A percentile compares a stretch with the other conserved stretches of the same genome.
These are phyloP conservation scores for Notospermus geniculatus DNA, from an alignment of 1,140 invertebrate species.

Conservation along the genomic window DNA sequence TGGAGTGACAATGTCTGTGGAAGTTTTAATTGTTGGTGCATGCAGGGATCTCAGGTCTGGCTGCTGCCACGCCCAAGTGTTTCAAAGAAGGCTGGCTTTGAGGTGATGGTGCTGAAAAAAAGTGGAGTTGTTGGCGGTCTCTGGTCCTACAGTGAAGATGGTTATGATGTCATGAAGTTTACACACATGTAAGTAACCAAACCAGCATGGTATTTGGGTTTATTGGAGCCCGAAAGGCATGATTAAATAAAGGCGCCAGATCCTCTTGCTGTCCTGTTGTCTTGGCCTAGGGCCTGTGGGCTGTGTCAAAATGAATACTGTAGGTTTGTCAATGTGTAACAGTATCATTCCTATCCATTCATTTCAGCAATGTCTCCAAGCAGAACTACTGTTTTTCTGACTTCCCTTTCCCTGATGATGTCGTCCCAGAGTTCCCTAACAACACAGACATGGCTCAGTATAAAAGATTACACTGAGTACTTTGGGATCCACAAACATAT, in stretches of 20 bases:
- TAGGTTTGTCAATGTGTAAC: background rate
- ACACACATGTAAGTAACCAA: conserved; percentile 49
- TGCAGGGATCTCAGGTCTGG: conserved; percentile 50
- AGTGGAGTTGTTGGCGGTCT: conserved; percentile 48
- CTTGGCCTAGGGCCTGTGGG: no score
- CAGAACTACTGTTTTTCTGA: conserved; percentile 54
- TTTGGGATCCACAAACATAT: conserved; percentile 39
- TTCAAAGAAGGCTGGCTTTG: conserved; percentile 40
- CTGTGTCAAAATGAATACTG: background rate
- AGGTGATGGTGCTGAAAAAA: conserved; percentile 40
- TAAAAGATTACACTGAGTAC: conserved; percentile 38
- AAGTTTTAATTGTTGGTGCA: conserved; percentile 49
- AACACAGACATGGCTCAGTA: conserved; percentile 48
- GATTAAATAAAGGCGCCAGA: no score
- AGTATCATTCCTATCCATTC: conserved; percentile 11
- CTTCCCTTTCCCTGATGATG: conserved; percentile 45
- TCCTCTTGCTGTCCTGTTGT: conserved; percentile 3
- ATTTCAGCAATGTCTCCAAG: conserved; percentile 51
- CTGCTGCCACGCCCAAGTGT: conserved; percentile 43
- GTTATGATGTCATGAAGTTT: conserved; percentile 54
- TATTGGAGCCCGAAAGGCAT: no score
- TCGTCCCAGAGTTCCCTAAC: conserved; percentile 46
- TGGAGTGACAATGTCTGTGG: conserved; percentile 11
- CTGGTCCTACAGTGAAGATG: conserved; percentile 48
- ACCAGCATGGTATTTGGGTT: no score